Conservation (phyloP, 1,140 invertebrate genomes). For the Psilanteris sp. region DNA sequence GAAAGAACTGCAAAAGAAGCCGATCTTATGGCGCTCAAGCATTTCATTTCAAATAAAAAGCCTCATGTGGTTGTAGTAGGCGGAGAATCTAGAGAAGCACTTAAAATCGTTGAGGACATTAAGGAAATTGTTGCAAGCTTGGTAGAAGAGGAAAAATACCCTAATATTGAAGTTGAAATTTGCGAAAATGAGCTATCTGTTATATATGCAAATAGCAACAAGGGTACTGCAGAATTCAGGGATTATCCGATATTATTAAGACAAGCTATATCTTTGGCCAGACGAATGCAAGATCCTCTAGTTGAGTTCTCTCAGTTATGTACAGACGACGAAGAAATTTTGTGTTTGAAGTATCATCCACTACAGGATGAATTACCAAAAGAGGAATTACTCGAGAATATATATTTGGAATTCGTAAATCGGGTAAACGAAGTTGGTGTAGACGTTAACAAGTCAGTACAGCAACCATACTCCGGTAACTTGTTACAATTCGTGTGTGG, state of each 20-base stretch:
- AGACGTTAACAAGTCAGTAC: slow-evolving; percentile 95
- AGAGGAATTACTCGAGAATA: slow-evolving; percentile 91
- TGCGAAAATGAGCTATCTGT: slow-evolving; percentile 95
- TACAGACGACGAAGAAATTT: slow-evolving; percentile 96
- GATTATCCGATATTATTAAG: slow-evolving; percentile 94
- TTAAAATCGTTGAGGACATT: slow-evolving; percentile 92
- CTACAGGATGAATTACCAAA: slow-evolving; percentile 87
- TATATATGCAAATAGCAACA: slow-evolving; percentile 94
- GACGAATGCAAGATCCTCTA: slow-evolving; percentile 96
- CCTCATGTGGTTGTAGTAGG: slow-evolving; percentile 96
- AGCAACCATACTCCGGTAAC: slow-evolving; percentile 91
- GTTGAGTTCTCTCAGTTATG: slow-evolving; percentile 98
- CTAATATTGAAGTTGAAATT: slow-evolving; percentile 92
- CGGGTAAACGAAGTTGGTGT: slow-evolving; percentile 99
- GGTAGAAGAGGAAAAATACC: slow-evolving; percentile 92
- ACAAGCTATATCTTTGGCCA: slow-evolving; percentile 94
- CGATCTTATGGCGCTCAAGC: slow-evolving; percentile 89
- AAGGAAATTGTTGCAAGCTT: slow-evolving; percentile 87
- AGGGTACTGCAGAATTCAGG: slow-evolving; percentile 92
- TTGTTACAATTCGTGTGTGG: slow-evolving; percentile 99
- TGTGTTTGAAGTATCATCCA: slow-evolving; percentile 91
- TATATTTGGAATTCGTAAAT: slow-evolving; percentile 95
- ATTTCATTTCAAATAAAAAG: slow-evolving; percentile 94
- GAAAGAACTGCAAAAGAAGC: slow-evolving; percentile 89
- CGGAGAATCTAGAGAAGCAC: slow-evolving; percentile 93